Evolutionary conservation across 2,888 invertebrate genomes (phyloP).

Genomic region (Oscheius sp.): DNA sequence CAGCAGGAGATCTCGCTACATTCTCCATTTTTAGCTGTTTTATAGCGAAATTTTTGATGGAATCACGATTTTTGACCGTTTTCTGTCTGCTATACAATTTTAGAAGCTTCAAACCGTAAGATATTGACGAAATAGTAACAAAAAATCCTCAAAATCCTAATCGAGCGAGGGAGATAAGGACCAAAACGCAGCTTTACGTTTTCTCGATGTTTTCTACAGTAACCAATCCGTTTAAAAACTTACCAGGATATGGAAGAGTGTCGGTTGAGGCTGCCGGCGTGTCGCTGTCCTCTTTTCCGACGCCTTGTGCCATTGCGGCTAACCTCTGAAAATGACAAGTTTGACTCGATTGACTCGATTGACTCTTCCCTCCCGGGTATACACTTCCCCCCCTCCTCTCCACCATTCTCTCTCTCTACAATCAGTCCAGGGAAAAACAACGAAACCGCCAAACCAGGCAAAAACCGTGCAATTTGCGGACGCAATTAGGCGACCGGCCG

Average conservation of each 20-base stretch:
- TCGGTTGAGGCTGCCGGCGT: constrained; percentile 50
- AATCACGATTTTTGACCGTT: too few relatives aligned
- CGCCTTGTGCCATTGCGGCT: constrained; percentile 66
- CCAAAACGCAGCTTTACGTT: too few relatives aligned
- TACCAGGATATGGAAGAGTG: constrained; percentile 52
- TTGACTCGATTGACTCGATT: background rate
- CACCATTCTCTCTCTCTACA: too few relatives aligned
- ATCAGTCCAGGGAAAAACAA: constrained; percentile 4
- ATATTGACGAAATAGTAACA: too few relatives aligned
- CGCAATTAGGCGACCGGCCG: constrained; percentile 23
- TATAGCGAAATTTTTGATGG: too few relatives aligned
- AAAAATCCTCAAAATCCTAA: too few relatives aligned
- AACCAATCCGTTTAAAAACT: background rate
- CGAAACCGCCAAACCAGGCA: background rate
- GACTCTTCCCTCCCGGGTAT: background rate
- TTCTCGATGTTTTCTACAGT: background rate
- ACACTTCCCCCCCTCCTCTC: too few relatives aligned
- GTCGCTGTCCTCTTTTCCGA: constrained; percentile 61
- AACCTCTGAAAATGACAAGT: constrained; percentile 51
- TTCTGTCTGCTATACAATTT: too few relatives aligned
- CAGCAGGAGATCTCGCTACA: too few relatives aligned
- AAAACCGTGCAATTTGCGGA: constrained; percentile 36
- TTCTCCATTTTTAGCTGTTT: too few relatives aligned
- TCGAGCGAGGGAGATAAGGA: too few relatives aligned
- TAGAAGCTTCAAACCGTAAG: too few relatives aligned